Evolutionary conservation across 2,797 vertebrate genomes (phyloP).

Genomic region (Microcaecilia unicolor): DNA sequence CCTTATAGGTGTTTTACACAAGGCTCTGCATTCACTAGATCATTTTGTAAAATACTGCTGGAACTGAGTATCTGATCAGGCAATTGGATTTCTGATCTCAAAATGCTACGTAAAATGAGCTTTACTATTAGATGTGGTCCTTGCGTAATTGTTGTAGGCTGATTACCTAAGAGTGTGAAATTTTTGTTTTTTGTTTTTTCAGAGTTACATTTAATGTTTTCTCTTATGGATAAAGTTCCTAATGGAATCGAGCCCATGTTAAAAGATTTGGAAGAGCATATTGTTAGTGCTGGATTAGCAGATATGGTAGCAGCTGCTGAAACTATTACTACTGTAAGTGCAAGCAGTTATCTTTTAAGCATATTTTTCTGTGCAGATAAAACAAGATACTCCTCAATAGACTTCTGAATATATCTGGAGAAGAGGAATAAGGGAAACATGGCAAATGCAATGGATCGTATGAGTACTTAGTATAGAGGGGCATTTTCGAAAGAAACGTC

Average conservation of each 20-base stretch:
- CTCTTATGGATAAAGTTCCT: constrained; percentile 97
- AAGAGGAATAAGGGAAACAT: no score
- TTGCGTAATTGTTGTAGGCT: not conserved
- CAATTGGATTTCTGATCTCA: not conserved
- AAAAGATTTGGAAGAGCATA: constrained; percentile 96
- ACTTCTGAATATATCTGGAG: no score
- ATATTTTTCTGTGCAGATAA: no score
- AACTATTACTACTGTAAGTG: constrained; percentile 93
- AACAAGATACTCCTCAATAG: no score
- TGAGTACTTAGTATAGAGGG: not conserved
- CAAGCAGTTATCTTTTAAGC: not conserved
- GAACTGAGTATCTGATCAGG: not conserved
- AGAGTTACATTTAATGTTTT: constrained; percentile 97
- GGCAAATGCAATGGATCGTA: no score
- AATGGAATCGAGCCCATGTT: constrained; percentile 96
- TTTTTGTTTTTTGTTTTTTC: constrained; percentile 15
- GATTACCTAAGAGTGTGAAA: no score
- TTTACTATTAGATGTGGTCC: not conserved
- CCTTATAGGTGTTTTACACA: no score
- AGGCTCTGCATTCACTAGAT: no score
- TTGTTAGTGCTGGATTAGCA: constrained; percentile 90
- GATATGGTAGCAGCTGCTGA: constrained; percentile 97
- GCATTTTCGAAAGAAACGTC: no score
- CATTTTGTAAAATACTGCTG: no score
- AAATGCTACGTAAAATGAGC: fast-evolving